phyloP scores from a whole-genome alignment of 2,797 vertebrate genomes.

The Phalloptychus januarius region DNA sequence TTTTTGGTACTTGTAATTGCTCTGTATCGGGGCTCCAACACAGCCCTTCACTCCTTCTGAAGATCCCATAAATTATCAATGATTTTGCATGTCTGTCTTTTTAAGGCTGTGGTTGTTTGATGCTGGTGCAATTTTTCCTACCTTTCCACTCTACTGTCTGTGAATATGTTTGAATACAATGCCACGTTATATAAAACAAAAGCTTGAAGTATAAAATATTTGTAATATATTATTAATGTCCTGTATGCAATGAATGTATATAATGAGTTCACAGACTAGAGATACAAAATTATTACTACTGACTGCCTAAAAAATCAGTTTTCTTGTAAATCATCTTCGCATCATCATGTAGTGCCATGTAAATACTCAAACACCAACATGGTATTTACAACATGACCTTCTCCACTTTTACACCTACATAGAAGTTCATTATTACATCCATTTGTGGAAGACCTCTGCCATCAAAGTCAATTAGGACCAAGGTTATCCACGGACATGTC shows the following conservation, averaged over 20 bases:
- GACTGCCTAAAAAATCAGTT: constrained; percentile 53
- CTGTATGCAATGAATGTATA: neutral
- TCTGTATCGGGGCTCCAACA: neutral
- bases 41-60: neutral
- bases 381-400: constrained; percentile 1
- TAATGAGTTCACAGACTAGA: constrained; percentile 24
- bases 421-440: constrained; percentile 44
- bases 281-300: constrained; percentile 33
- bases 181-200: neutral
- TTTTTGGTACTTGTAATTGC: too few relatives aligned
- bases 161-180: neutral
- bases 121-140: neutral
- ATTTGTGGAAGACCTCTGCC: constrained; percentile 49
- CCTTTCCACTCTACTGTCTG: neutral
- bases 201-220: neutral
- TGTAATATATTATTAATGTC: too few relatives aligned
- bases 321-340: constrained; percentile 8
- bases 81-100: neutral
- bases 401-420: constrained; percentile 11
- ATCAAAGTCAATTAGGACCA: constrained; percentile 69
- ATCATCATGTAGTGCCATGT: neutral
- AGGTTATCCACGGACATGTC: constrained; percentile 73
- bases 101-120: neutral
- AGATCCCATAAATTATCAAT: neutral
- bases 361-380: constrained; percentile 19